Base-by-base conservation (phyloP, 2,888 invertebrate genomes). In the Seira sanloemensis region DNA sequence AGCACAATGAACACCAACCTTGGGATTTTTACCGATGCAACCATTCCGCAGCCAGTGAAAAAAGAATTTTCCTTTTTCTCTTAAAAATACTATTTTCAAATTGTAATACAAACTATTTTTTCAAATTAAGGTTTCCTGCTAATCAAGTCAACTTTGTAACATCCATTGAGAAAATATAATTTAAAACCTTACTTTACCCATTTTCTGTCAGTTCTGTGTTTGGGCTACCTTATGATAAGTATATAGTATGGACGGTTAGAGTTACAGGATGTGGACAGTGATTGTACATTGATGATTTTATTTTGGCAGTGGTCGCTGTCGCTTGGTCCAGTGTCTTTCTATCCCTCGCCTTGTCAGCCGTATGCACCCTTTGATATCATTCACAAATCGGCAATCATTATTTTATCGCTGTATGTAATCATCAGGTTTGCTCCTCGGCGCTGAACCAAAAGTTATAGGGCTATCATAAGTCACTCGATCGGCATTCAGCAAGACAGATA, bases 391-490 rank as follows among this genome's bases (percentile, higher is more conserved):
- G n/a, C n/a, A 74, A 74, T 80, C 74, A 80, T 76, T 26, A 76
- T 80, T n/a, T n/a, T 74, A 80, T 69, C 79, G 68, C 68, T 7
- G 37, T 37, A 37, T 7, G 37, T 37, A 37, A 37, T 37, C 37
- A 37, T 37, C 37, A 37, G 37, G 37, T 37, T 37, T 12, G 37
- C 37, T 37, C 37, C 37, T 37, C 37, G 12, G 5, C 37, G 37
- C 4, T 37, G 37, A 37, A 37, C 37, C 5, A 37, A 37, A 37
- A 37, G 37, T 37, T 37, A 37, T 37, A 24, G 37, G 26, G 54
- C 37, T 65, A 66, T 68, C 80, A 80, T 80, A 80, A 80, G 68
- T 80, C 80, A 74, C 80, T 80, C 54, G 74, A 75, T 80, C 68
- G 80, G 74, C 80, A 75, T 72, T 37, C 37, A 37, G 12, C 37